These are phyloP conservation scores for Lacanobia wlatinum DNA, from an alignment of 2,888 invertebrate genomes.

Conservation along the genomic window DNA sequence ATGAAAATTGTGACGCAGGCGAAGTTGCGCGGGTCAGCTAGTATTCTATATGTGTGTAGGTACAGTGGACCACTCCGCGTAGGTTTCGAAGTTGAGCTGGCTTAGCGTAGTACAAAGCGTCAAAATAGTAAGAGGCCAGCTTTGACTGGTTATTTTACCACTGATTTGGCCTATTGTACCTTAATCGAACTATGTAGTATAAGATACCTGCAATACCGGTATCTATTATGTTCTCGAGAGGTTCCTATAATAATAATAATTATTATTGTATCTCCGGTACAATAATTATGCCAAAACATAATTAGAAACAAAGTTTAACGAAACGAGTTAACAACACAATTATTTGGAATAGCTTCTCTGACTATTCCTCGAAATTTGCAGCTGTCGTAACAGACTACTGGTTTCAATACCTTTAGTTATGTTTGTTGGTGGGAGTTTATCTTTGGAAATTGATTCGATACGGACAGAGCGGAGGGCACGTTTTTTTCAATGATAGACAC, in stretches of 20 bases:
- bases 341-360: conserved; percentile 22
- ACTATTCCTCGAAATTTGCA: neutral
- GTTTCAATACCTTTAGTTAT: neutral
- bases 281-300: conserved; percentile 17
- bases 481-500: no score
- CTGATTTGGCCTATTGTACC: neutral
- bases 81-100: neutral
- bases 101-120: no score
- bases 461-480: neutral
- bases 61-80: neutral
- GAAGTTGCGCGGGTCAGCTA: no score
- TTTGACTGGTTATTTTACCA: neutral
- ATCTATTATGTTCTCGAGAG: neutral
- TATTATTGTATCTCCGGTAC: no score
- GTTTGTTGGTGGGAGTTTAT: neutral
- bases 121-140: no score
- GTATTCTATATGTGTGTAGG: neutral
- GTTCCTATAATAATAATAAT: neutral
- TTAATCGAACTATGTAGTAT: neutral
- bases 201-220: no score
- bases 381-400: neutral
- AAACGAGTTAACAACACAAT: conserved; percentile 10
- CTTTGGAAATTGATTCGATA: no score
- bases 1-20: no score
- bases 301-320: conserved; percentile 22